phyloP scores from a whole-genome alignment of 2,113 vertebrate species.

The Perca fluviatilis region DNA sequence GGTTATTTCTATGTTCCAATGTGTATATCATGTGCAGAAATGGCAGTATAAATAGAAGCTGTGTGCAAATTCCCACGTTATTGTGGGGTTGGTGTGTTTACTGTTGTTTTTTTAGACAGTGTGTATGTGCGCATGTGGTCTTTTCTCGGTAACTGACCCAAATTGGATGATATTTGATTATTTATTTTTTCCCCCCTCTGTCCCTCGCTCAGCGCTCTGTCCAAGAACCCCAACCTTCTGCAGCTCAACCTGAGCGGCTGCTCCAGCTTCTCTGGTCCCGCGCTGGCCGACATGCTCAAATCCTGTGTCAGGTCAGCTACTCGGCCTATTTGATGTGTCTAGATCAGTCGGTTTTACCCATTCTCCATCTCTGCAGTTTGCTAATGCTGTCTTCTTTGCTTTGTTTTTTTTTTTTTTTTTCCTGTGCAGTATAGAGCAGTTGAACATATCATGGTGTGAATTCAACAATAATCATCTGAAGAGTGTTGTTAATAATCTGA shows the following conservation, averaged over 20 bases:
- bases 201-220: constrained; percentile 82
- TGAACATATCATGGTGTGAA: constrained; percentile 95
- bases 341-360: neutral
- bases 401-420: neutral
- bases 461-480: constrained; percentile 88
- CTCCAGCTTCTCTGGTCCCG: constrained; percentile 86
- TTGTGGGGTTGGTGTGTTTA: neutral
- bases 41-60: neutral
- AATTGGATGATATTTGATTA: neutral
- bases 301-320: constrained; percentile 85
- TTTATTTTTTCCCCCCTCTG: neutral
- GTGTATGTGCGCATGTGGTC: neutral
- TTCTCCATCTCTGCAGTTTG: neutral
- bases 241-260: constrained; percentile 93
- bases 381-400: neutral
- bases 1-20: no score
- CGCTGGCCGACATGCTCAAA: constrained; percentile 84
- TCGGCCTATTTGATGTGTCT: fast-evolving
- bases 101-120: neutral
- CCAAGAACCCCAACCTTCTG: constrained; percentile 84
- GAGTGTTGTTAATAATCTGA: constrained; percentile 81
- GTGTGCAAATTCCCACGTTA: no score
- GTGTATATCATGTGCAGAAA: neutral
- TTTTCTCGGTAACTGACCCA: neutral
- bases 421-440: constrained; percentile 84